Base-by-base conservation (phyloP, 2,888 invertebrate genomes). In the Galeruca laticollis region DNA sequence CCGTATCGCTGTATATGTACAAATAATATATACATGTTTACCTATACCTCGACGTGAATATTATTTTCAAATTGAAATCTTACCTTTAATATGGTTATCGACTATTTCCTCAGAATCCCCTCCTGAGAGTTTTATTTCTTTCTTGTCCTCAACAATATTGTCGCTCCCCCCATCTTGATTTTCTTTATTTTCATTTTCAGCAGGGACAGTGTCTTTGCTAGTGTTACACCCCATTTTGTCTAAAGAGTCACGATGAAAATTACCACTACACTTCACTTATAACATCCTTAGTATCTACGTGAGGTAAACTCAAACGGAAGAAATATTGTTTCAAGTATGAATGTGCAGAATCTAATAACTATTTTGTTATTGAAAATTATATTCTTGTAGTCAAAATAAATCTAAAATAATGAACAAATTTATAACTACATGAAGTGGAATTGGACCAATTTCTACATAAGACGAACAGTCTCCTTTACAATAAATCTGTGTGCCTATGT, bases 191-290 rank as follows among this genome's bases (percentile, higher is more conserved):
- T 78, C 80, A 81, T 84, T 81, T 80, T 84, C 70, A 79, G 85
- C 76, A 13, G 80, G 75, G 20, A 78, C 68, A 10, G 77, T 76
- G 78, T 90, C 90, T 82, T 90, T 89, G 82, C 90, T 90, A 60
- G 89, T 89, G 79, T 89, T 90, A 84, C 90, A 90, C 77, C 90
- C 90, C 90, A 90, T 90, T 79, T 59, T 31, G 15, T 18, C 60
- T 13, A 6, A 18, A 11, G 54, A 51, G 35, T 20, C 8, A 15
- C 9, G 15, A 9, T 13, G 15, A 54, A 31, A 26, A 31, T 11
- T n/a, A 26, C 11, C 47, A 62, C 49, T 62, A 21, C 56, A 56
- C 40, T 57, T 35, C 15, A 8, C 8, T 56, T 56, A 56, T 11
- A 47, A 47, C 47, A 47, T n/a, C 15, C 15, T 2, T 18, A 6